Evolutionary conservation across 2,888 invertebrate species (phyloP).

Genomic region (Pachycephus smyrnensis): DNA sequence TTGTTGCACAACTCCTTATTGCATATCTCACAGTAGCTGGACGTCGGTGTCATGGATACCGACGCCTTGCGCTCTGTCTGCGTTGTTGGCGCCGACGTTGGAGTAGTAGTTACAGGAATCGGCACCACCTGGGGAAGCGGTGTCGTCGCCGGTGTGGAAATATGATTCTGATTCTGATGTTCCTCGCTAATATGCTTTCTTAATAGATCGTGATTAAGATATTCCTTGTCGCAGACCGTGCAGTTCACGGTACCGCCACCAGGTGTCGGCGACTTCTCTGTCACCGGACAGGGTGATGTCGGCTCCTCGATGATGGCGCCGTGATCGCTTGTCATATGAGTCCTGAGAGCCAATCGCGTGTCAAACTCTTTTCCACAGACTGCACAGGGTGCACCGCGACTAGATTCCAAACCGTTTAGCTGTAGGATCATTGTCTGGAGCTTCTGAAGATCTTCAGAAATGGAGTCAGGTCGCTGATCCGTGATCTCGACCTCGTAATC

Average conservation of each 20-base stretch:
- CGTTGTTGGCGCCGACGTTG: constrained; percentile 44
- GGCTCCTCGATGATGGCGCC: constrained; percentile 61
- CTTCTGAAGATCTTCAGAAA: constrained; percentile 88
- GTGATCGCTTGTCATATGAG: constrained; percentile 78
- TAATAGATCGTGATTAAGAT: constrained; percentile 74
- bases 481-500: constrained; percentile 59
- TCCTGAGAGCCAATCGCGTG: constrained; percentile 77
- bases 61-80: constrained; percentile 71
- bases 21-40: constrained; percentile 96
- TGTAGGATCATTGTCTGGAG: constrained; percentile 92
- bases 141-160: constrained; percentile 47
- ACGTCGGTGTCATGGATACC: constrained; percentile 77
- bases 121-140: constrained; percentile 27
- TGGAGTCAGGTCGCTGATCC: constrained; percentile 72
- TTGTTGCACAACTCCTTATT: constrained; percentile 99
- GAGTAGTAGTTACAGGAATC: constrained; percentile 27
- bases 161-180: constrained; percentile 74
- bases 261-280: constrained; percentile 62
- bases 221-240: constrained; percentile 73
- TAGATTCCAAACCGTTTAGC: constrained; percentile 82
- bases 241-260: constrained; percentile 55
- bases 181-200: constrained; percentile 78
- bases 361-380: constrained; percentile 80
- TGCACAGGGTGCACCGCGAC: constrained; percentile 72
- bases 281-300: constrained; percentile 45